Evolutionary conservation across 1,140 invertebrate species (phyloP).

Genomic region (Apis cerana): DNA sequence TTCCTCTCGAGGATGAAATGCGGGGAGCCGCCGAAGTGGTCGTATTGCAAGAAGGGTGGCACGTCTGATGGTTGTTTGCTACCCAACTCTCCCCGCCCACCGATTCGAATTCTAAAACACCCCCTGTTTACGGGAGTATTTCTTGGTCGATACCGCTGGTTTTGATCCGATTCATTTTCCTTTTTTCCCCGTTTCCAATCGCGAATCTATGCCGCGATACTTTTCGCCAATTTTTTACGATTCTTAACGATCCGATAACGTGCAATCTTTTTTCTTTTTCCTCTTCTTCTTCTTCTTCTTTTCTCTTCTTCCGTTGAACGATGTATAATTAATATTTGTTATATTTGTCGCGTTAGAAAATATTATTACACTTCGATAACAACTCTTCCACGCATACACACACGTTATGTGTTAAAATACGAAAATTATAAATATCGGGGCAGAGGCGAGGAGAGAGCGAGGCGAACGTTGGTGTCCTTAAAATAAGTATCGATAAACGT

Average conservation of each 20-base stretch:
- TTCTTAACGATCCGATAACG: neutral
- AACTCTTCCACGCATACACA: neutral
- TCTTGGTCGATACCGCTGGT: slow-evolving; percentile 38
- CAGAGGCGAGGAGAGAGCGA: neutral
- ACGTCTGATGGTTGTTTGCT: slow-evolving; percentile 67
- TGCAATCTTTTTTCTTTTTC: neutral
- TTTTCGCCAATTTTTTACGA: neutral
- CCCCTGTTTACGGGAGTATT: slow-evolving; percentile 55
- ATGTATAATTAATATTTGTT: no score
- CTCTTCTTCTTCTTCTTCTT: no score
- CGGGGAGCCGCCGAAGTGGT: slow-evolving; percentile 71
- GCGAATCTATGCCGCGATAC: neutral
- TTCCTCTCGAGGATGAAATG: slow-evolving; percentile 79
- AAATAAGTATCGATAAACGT: slow-evolving; percentile 68
- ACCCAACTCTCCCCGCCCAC: slow-evolving; percentile 42
- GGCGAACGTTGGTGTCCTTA: slow-evolving; percentile 57
- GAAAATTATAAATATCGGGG: slow-evolving; percentile 49
- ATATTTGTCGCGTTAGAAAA: no score
- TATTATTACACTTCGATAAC: no score
- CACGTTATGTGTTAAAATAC: slow-evolving; percentile 33
- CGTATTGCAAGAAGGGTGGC: slow-evolving; percentile 65
- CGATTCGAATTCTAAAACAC: slow-evolving; percentile 72
- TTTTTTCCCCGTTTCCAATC: neutral
- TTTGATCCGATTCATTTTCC: slow-evolving; percentile 41
- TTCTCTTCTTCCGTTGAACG: no score